Base-by-base conservation (phyloP, 1,140 invertebrate genomes). In the Aradophagus sp. region DNA sequence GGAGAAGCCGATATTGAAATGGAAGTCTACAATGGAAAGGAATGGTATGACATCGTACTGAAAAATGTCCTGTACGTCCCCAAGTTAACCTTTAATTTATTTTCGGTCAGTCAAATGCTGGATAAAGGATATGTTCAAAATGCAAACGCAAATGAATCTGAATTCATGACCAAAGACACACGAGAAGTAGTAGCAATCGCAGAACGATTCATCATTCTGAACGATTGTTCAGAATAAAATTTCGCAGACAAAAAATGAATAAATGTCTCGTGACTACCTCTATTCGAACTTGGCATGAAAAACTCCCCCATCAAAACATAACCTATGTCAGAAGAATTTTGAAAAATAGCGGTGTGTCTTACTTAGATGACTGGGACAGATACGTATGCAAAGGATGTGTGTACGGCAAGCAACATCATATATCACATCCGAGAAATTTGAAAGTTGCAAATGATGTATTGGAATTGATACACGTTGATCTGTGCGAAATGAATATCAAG, bases 31-130 rank as follows among this genome's bases (percentile, higher is more conserved):
- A 26, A 77, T 61, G 72, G 67, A 5, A 16, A 67, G 10, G 0
- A 45, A 3, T 79, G 71, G 72, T 36, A 59, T 8, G 16, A 45
- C 67, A 53, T 67, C 1, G 8, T 66, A 0, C 16, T 79, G n/a
- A 52, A 67, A 48, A 45, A 77, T 44, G 75, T 74, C 1, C 19
- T 77, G 8, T 65, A 65, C 62, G 72, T 74, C 3, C 69, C 74
- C n/a, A 26, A 50, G 27, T 6, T 50, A 6, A 15, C n/a, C 15
- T 52, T 52, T 12, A 52, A 52, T 7, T 27, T 52, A n/a, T 52
- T 39, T 15, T 39, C 48, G 2, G 48, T 52, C 0, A 5, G 31
- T 1, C 12, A 13, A 1, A 19, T 11, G 2, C 10, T 52, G 10
- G 48, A 39, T 17, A 55, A 55, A 34, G 50, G 50, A 7, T 34